Percentiles rank a stretch among this genome's conserved stretches.
These are phyloP conservation scores for Syrista parreyssii DNA, from an alignment of 2,888 invertebrate genomes.

Conservation along the genomic window DNA sequence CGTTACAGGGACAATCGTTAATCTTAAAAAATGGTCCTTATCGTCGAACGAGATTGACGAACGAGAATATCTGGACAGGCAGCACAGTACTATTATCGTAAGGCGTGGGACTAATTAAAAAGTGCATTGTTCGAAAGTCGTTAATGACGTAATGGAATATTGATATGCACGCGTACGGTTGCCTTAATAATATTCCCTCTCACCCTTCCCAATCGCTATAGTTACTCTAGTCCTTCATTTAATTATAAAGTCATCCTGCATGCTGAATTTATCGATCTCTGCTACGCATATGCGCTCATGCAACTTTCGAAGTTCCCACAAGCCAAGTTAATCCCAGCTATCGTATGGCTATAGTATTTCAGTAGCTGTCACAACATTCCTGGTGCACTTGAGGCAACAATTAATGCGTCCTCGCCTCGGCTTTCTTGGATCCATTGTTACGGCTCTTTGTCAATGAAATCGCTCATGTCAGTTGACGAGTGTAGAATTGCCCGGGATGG, in stretches of 20 bases:
- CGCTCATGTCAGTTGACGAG: constrained; percentile 29
- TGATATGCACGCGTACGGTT: background rate
- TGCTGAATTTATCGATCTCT: background rate
- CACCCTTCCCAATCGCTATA: background rate
- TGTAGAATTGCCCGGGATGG: constrained; percentile 36
- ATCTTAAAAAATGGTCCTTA: no score
- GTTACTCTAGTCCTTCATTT: background rate
- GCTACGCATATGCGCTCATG: background rate
- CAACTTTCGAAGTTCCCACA: background rate
- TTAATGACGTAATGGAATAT: background rate
- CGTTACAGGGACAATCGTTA: constrained; percentile 10
- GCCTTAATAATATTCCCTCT: background rate
- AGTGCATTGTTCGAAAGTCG: background rate
- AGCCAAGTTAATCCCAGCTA: background rate
- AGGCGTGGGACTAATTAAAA: background rate
- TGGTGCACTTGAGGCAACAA: constrained; percentile 29
- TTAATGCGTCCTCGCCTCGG: constrained; percentile 27
- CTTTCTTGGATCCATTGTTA: constrained; percentile 13
- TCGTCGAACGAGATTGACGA: no score
- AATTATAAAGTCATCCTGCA: background rate
- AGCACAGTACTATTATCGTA: background rate
- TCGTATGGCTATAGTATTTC: constrained; percentile 25
- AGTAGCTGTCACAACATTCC: constrained; percentile 39
- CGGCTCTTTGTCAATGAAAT: constrained; percentile 24
- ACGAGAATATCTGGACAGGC: background rate